Evolutionary conservation across 2,113 vertebrate species (phyloP).

Genomic region (Tetraodon nigroviridis): DNA sequence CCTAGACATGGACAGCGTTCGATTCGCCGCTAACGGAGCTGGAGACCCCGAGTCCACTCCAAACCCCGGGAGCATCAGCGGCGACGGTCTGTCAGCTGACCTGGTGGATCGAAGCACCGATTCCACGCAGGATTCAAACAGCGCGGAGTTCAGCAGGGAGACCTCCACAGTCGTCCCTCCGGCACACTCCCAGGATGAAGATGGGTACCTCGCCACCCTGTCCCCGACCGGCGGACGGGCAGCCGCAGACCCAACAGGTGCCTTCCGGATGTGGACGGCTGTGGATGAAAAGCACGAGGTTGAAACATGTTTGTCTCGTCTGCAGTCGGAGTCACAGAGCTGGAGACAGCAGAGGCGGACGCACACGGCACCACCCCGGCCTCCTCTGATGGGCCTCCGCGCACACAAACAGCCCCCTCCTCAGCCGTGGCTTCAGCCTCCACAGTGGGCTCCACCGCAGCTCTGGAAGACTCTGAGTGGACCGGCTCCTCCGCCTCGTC

Average conservation of each 20-base stretch:
- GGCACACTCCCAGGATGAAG: neutral
- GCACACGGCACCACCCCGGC: neutral
- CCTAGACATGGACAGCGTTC: constrained; percentile 18
- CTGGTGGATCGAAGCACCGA: constrained; percentile 5
- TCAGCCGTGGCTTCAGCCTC: constrained; percentile 4
- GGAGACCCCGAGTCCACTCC: constrained; percentile 7
- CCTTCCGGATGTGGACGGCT: neutral
- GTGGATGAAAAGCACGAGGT: too few relatives aligned
- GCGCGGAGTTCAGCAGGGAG: constrained; percentile 15
- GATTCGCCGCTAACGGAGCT: neutral
- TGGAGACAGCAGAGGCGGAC: neutral
- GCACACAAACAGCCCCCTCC: neutral
- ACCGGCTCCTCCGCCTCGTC: neutral
- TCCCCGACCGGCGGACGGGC: neutral
- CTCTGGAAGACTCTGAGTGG: constrained; percentile 4
- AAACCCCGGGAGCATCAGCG: constrained; percentile 38
- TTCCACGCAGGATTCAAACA: neutral
- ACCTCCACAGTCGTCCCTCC: neutral
- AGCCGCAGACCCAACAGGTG: constrained; percentile 29
- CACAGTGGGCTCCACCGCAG: constrained; percentile 1
- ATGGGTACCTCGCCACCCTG: neutral
- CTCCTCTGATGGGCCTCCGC: constrained; percentile 3
- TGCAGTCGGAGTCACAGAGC: too few relatives aligned
- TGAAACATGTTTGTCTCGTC: too few relatives aligned
- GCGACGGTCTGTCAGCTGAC: constrained; percentile 20